phyloP scores from a whole-genome alignment of 2,113 vertebrate species.

The Chunga burmeisteri region DNA sequence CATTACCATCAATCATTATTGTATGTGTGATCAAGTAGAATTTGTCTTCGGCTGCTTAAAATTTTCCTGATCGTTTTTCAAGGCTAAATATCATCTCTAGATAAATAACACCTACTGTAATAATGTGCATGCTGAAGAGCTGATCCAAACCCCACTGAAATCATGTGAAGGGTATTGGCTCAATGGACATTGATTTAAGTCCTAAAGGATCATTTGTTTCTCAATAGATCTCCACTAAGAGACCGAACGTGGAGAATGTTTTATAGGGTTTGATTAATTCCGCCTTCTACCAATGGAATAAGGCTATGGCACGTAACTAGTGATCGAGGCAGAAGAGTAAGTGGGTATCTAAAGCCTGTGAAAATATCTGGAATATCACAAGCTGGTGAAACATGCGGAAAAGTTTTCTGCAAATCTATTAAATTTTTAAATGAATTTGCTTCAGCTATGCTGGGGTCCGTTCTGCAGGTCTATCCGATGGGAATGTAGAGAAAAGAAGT shows the following conservation, averaged over 20 bases:
- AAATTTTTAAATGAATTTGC: not conserved
- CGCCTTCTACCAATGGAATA: not conserved
- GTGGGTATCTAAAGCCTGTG: not conserved
- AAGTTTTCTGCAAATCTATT: not conserved
- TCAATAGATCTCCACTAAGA: slow-evolving; percentile 15
- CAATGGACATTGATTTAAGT: slow-evolving; percentile 12
- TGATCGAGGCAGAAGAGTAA: not conserved
- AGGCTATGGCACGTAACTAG: not conserved
- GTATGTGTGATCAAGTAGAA: slow-evolving; percentile 25
- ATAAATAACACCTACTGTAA: slow-evolving; percentile 14
- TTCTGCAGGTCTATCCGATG: not conserved
- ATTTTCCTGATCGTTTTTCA: slow-evolving; percentile 22
- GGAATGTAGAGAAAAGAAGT: not conserved
- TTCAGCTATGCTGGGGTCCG: not conserved
- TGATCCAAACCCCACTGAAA: not conserved
- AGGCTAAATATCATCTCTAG: slow-evolving; percentile 30
- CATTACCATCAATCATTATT: slow-evolving; percentile 54
- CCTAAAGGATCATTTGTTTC: slow-evolving; percentile 48
- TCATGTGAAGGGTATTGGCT: not conserved
- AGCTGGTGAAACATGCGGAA: not conserved
- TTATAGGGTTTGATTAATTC: slow-evolving; percentile 17
- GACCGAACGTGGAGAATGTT: not conserved
- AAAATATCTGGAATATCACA: not conserved
- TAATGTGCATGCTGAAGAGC: not conserved
- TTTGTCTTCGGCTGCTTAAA: slow-evolving; percentile 52